phyloP scores from a whole-genome alignment of 2,888 invertebrate genomes.

The Nymphalis urticae region DNA sequence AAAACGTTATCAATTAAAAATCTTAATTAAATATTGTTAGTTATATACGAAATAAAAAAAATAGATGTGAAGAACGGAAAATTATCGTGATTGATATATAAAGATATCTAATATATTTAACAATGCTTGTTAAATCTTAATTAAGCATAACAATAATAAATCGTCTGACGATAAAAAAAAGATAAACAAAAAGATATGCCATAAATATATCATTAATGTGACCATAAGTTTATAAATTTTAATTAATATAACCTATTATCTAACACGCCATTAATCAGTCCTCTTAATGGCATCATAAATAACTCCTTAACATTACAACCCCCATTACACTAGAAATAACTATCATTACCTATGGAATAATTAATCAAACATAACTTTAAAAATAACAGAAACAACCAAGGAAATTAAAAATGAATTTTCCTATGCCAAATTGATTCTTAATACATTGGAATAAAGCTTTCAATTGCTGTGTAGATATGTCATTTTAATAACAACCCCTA shows the following conservation, averaged over 20 bases:
- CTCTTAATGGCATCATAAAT: constrained; percentile 7
- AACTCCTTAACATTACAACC: neutral
- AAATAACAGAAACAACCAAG: too few species aligned
- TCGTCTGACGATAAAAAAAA: neutral
- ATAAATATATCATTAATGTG: constrained; percentile 5
- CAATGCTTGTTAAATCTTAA: neutral
- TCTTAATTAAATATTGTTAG: too few species aligned
- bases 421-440: too few species aligned
- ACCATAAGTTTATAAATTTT: neutral
- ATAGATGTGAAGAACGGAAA: neutral
- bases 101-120: constrained; percentile 5
- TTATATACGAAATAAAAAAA: too few species aligned
- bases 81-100: neutral
- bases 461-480: too few species aligned
- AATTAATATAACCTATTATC: constrained; percentile 2
- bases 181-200: neutral
- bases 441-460: too few species aligned
- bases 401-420: too few species aligned
- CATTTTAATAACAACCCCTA: too few species aligned
- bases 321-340: neutral
- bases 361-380: neutral
- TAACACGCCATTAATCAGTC: constrained; percentile 8
- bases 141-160: constrained; percentile 8
- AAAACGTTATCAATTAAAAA: too few species aligned
- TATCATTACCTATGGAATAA: neutral